Percentiles rank a stretch among this genome's conserved stretches.
These are phyloP conservation scores for Mesembrinibis cayennensis DNA, from an alignment of 2,113 vertebrate genomes.

Conservation along the genomic window DNA sequence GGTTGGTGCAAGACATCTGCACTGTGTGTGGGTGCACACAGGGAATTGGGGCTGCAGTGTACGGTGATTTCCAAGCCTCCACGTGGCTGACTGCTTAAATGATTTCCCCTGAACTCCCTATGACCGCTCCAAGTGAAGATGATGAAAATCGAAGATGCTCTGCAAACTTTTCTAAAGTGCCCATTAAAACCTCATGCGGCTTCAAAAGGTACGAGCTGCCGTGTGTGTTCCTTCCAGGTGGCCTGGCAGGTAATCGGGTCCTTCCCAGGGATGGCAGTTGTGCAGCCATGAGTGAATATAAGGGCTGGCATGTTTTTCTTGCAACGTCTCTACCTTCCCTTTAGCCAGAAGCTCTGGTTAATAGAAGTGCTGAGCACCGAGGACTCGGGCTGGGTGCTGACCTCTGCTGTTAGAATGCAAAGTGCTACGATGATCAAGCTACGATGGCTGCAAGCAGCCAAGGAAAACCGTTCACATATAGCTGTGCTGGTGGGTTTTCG, in stretches of 20 bases:
- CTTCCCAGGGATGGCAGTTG: neutral
- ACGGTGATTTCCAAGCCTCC: neutral
- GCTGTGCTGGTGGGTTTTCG: neutral
- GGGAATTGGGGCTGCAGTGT: neutral
- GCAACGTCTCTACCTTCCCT: neutral
- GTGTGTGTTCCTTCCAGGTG: neutral
- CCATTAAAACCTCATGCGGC: neutral
- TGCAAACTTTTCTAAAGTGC: neutral
- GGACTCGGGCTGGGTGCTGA: neutral
- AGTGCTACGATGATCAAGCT: neutral
- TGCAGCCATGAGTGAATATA: slow-evolving; percentile 18
- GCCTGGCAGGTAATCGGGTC: neutral
- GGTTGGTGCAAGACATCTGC: neutral
- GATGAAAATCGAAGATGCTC: neutral
- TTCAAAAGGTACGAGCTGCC: neutral
- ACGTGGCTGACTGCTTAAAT: neutral
- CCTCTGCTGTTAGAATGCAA: neutral
- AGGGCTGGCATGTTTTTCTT: neutral
- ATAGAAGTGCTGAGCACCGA: neutral
- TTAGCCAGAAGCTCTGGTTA: neutral
- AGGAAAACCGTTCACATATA: neutral
- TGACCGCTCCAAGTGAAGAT: neutral
- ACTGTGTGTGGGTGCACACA: neutral
- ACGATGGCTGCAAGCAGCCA: neutral
- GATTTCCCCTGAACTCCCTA: neutral